These are phyloP conservation scores for Tylochromis polylepis DNA, from an alignment of 2,113 vertebrate genomes.

Conservation along the genomic window DNA sequence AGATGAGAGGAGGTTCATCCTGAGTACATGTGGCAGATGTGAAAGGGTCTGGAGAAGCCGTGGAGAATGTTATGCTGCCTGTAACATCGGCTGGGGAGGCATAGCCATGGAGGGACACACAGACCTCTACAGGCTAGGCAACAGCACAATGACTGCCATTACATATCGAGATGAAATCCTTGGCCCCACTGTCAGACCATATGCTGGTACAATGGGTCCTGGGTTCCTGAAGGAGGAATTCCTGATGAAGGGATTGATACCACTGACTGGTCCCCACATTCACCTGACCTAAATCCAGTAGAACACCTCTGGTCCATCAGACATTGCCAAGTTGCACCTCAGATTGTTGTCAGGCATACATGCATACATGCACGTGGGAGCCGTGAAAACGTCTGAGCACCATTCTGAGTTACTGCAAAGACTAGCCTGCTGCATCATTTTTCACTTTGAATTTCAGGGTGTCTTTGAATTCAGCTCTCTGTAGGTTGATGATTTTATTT, in stretches of 20 bases:
- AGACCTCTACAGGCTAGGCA: not conserved
- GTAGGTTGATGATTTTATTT: not conserved
- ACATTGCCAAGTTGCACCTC: not conserved
- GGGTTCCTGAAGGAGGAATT: not conserved
- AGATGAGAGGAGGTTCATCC: not conserved
- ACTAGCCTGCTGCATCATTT: not conserved
- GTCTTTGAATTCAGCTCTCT: not conserved
- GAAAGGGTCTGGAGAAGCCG: not conserved
- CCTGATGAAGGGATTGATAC: not conserved
- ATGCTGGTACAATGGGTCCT: not conserved
- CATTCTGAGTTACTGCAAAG: not conserved
- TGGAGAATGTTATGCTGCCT: not conserved
- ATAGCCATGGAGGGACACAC: not conserved
- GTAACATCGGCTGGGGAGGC: not conserved
- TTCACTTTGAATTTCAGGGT: not conserved
- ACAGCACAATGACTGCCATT: not conserved
- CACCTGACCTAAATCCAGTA: not conserved
- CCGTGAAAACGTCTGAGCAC: not conserved
- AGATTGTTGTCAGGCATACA: not conserved
- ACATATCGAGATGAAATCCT: not conserved
- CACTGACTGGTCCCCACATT: not conserved
- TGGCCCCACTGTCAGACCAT: not conserved
- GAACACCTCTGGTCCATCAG: not conserved
- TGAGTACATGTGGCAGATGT: not conserved
- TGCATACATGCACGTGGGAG: rapidly evolving